phyloP scores from a whole-genome alignment of 2,888 invertebrate species.

The Andrena fulva region DNA sequence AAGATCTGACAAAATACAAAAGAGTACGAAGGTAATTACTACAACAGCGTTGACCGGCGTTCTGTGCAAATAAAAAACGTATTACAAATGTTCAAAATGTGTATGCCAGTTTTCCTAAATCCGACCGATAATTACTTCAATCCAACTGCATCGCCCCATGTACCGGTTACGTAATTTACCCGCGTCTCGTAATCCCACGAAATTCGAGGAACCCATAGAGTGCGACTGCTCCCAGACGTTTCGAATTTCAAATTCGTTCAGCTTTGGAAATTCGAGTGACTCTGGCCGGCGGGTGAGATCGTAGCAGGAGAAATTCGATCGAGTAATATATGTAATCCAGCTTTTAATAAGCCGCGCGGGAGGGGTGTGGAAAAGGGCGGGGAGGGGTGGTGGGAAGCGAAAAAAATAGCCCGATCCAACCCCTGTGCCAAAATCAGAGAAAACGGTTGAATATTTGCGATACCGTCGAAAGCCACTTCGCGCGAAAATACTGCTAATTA shows the following conservation, averaged over 20 bases:
- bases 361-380: neutral
- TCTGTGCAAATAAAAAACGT: no score
- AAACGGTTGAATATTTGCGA: constrained; percentile 62
- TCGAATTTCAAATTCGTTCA: neutral
- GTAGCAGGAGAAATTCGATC: no score
- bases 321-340: constrained; percentile 8
- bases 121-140: neutral
- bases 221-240: constrained; percentile 42
- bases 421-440: constrained; percentile 64
- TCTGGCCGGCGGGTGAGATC: neutral
- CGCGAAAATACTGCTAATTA: constrained; percentile 74
- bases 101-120: neutral
- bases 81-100: no score
- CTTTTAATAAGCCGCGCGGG: constrained; percentile 29
- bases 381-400: neutral
- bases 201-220: constrained; percentile 17
- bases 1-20: no score
- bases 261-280: neutral
- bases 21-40: no score
- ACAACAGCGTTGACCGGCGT: no score
- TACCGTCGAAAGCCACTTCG: constrained; percentile 66
- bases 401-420: constrained; percentile 41
- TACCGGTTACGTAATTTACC: constrained; percentile 12
- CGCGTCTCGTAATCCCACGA: neutral
- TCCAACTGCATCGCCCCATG: neutral